phyloP scores from a whole-genome alignment of 2,113 vertebrate genomes.

The Ifrita kowaldi region DNA sequence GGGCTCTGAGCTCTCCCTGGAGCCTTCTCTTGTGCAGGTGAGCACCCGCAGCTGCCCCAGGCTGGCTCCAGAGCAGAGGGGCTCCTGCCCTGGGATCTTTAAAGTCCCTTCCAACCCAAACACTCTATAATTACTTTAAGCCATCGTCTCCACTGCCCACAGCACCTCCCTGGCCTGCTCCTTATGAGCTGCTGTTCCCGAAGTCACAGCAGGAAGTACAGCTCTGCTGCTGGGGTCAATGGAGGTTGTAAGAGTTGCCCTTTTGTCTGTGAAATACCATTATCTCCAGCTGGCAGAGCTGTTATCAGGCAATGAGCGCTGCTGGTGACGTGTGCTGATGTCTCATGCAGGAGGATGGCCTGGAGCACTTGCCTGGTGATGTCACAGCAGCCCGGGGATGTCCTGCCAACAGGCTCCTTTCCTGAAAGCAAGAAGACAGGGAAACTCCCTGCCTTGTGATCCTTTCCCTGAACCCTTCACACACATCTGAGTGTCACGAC shows the following conservation, averaged over 20 bases:
- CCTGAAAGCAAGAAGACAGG: background rate
- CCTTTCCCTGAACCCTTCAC: background rate
- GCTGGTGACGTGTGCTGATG: background rate
- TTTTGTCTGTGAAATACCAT: background rate
- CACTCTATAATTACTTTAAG: background rate
- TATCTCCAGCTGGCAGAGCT: background rate
- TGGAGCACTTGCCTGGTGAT: rapidly evolving
- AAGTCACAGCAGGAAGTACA: background rate
- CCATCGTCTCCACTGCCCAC: rapidly evolving
- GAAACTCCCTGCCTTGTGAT: background rate
- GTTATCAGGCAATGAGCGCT: background rate
- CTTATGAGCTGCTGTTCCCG: rapidly evolving
- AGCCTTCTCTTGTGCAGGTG: background rate
- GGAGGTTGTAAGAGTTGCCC: background rate
- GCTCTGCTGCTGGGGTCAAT: background rate
- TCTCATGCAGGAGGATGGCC: rapidly evolving
- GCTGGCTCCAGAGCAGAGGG: background rate
- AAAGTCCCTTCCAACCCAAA: background rate
- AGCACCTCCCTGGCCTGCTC: background rate
- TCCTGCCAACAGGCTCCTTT: background rate
- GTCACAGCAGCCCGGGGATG: background rate
- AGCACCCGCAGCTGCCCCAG: background rate
- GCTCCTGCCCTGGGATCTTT: background rate
- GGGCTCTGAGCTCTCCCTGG: background rate
- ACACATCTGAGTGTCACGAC: rapidly evolving